phyloP scores from a whole-genome alignment of 2,888 invertebrate genomes.

The Agrypnus murinus region DNA sequence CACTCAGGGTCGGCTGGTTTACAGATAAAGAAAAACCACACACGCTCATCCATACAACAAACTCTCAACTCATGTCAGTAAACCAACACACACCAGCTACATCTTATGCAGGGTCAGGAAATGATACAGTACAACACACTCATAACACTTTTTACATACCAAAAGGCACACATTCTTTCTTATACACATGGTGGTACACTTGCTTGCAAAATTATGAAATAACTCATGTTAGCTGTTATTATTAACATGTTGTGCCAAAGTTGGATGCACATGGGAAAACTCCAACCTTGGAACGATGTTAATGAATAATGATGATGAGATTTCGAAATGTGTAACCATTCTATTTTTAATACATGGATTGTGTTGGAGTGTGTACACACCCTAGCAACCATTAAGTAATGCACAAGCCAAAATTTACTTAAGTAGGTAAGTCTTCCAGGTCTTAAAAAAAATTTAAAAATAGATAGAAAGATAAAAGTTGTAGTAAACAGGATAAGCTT shows the following conservation, averaged over 20 bases:
- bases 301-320: background rate
- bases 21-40: background rate
- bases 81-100: slow-evolving; percentile 10
- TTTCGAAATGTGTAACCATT: too few relatives aligned
- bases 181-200: slow-evolving; percentile 20
- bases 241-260: slow-evolving; percentile 16
- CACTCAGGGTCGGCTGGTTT: slow-evolving; percentile 39
- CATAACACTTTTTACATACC: slow-evolving; percentile 11
- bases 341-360: too few relatives aligned
- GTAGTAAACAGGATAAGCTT: too few relatives aligned
- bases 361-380: too few relatives aligned
- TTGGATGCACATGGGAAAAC: slow-evolving; percentile 18
- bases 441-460: too few relatives aligned
- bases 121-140: too few relatives aligned
- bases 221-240: background rate
- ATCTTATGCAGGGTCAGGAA: slow-evolving; percentile 40
- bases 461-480: too few relatives aligned
- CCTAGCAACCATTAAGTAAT: too few relatives aligned
- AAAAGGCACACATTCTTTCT: background rate
- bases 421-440: too few relatives aligned
- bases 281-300: slow-evolving; percentile 13
- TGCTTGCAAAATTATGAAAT: slow-evolving; percentile 6
- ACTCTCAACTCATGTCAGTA: slow-evolving; percentile 13
- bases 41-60: slow-evolving; percentile 14
- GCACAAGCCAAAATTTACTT: too few relatives aligned